phyloP scores from a whole-genome alignment of 2,888 invertebrate genomes.

The Rhyacophila evoluta region DNA sequence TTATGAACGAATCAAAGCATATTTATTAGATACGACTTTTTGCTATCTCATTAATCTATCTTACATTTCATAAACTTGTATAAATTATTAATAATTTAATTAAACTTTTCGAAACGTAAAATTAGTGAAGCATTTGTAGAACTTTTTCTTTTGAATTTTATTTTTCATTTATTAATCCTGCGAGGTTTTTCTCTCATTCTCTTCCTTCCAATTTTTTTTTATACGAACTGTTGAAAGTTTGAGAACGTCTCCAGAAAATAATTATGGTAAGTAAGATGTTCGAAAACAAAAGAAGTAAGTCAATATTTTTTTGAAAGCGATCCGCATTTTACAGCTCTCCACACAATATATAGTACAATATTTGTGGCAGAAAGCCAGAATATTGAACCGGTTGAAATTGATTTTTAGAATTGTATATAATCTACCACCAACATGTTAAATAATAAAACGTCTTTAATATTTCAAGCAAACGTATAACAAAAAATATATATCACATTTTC shows the following conservation, averaged over 20 bases:
- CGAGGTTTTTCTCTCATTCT: not conserved
- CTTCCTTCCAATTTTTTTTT: not conserved
- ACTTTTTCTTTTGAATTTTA: not conserved
- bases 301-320: not conserved
- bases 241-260: not conserved
- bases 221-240: not conserved
- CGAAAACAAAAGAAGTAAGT: not conserved
- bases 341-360: too few species aligned
- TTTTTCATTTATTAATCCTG: not conserved
- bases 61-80: not conserved
- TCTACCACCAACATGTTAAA: too few species aligned
- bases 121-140: constrained; percentile 22
- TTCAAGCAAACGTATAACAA: too few species aligned
- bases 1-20: not conserved
- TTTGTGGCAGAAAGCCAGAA: too few species aligned
- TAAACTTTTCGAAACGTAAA: not conserved
- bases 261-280: not conserved
- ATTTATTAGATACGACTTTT: not conserved
- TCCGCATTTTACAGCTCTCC: not conserved
- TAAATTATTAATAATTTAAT: constrained; percentile 7
- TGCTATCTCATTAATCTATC: not conserved
- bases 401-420: too few species aligned
- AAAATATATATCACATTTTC: too few species aligned
- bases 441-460: too few species aligned
- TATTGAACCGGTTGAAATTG: too few species aligned